phyloP scores from a whole-genome alignment of 2,797 vertebrate genomes.

The Peromyscus aztecus region DNA sequence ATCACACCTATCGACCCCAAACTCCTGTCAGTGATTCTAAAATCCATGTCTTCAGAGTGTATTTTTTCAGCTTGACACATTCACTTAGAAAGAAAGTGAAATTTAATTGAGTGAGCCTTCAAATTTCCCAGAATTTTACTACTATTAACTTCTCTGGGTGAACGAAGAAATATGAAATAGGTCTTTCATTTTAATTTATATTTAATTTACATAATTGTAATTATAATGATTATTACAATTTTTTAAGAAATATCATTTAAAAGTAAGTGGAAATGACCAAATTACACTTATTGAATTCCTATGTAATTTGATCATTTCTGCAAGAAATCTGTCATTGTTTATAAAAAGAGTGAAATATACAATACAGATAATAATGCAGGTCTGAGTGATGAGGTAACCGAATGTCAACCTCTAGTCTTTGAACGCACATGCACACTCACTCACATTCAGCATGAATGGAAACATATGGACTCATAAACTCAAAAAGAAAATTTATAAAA shows the following conservation, averaged over 20 bases:
- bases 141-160: not conserved
- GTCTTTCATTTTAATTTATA: not conserved
- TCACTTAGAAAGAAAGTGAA: not conserved
- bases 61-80: not conserved
- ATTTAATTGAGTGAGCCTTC: not conserved
- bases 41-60: not conserved
- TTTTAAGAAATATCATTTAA: not conserved
- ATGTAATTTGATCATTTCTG: not conserved
- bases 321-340: slow-evolving; percentile 22
- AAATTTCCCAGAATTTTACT: not conserved
- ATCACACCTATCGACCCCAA: not conserved
- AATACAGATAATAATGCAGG: not conserved
- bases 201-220: not conserved
- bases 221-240: not conserved
- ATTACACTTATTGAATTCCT: slow-evolving; percentile 8
- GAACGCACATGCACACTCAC: too few relatives aligned
- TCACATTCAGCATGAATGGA: not conserved
- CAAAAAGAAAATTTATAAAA: not conserved
- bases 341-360: not conserved
- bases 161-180: not conserved
- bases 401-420: not conserved
- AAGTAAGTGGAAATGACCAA: not conserved
- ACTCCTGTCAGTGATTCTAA: not conserved
- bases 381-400: not conserved
- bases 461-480: too few relatives aligned